A percentile compares a stretch with the other conserved stretches of the same genome.
Conservation (phyloP, 2,888 invertebrate species). For the Tenthredo amoena region DNA sequence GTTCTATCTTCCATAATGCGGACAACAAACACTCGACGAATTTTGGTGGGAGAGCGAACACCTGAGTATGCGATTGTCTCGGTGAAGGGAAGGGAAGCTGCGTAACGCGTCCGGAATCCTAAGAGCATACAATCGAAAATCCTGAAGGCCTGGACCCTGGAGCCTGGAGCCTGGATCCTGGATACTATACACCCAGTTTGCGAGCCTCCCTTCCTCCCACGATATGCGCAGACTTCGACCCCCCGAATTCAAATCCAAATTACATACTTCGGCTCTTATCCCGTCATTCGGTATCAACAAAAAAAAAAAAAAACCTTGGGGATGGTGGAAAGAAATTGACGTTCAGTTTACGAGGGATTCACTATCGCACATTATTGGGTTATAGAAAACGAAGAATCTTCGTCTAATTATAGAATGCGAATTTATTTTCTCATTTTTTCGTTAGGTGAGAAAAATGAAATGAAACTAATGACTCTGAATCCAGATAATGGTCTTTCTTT, state of each 20-base stretch:
- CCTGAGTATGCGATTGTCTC: constrained; percentile 70
- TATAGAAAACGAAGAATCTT: not conserved
- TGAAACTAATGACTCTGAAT: not conserved
- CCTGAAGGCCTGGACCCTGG: constrained; percentile 31
- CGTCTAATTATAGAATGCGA: not conserved
- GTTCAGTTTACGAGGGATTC: not conserved
- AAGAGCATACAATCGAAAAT: constrained; percentile 43
- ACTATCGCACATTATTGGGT: not conserved
- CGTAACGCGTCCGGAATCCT: constrained; percentile 40
- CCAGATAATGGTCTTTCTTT: not conserved
- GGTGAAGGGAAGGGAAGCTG: constrained; percentile 23
- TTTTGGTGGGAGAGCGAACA: constrained; percentile 70
- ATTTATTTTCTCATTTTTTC: not conserved
- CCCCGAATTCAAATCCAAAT: constrained; percentile 48
- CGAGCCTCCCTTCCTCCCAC: constrained; percentile 28
- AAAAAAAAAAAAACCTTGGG: not conserved
- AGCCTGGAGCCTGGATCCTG: not conserved
- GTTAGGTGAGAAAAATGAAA: not conserved
- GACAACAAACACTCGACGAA: constrained; percentile 70
- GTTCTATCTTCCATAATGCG: constrained; percentile 67
- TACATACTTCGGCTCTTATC: constrained; percentile 38
- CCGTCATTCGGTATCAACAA: not conserved
- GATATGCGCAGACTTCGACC: constrained; percentile 1
- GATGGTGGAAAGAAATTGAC: not conserved
- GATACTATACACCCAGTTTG: not conserved